A percentile compares a stretch with the other conserved stretches of the same genome.
phyloP scores from a whole-genome alignment of 1,140 invertebrate species.

The Ceratoteleas bidentatus region DNA sequence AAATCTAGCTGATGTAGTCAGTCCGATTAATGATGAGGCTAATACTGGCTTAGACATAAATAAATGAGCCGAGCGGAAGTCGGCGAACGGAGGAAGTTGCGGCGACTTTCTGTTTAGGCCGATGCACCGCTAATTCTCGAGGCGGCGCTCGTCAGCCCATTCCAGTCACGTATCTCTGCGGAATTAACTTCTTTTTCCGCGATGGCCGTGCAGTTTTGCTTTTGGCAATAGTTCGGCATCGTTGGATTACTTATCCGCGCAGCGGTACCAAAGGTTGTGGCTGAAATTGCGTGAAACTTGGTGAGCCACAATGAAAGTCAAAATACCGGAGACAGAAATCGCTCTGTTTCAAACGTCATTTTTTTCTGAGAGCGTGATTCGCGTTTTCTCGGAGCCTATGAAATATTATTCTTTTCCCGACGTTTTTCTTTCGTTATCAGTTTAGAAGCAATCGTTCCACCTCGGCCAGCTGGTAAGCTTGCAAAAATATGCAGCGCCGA shows the following conservation, averaged over 20 bases:
- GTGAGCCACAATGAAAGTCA: slow-evolving; percentile 14
- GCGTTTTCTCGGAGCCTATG: too few species aligned
- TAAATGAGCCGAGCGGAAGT: slow-evolving; percentile 54
- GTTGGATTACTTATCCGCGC: slow-evolving; percentile 34
- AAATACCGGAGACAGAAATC: neutral
- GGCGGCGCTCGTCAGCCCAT: slow-evolving; percentile 41
- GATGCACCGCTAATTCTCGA: slow-evolving; percentile 49
- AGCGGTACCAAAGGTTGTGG: slow-evolving; percentile 33
- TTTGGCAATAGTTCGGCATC: slow-evolving; percentile 47
- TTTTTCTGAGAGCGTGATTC: neutral
- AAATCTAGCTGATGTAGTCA: slow-evolving; percentile 55
- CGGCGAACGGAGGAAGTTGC: slow-evolving; percentile 61
- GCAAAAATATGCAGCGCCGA: slow-evolving; percentile 61
- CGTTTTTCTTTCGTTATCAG: neutral
- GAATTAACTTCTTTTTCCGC: slow-evolving; percentile 76
- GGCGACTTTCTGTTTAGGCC: slow-evolving; percentile 51
- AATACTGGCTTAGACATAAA: slow-evolving; percentile 53
- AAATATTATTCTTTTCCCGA: too few species aligned
- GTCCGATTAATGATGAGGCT: slow-evolving; percentile 67
- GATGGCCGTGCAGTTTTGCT: slow-evolving; percentile 67
- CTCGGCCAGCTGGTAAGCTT: slow-evolving; percentile 53
- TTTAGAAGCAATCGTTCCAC: slow-evolving; percentile 60
- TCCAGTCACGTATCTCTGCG: slow-evolving; percentile 74
- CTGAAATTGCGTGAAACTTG: slow-evolving; percentile 22
- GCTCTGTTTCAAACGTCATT: neutral